Conservation (phyloP, 1,140 invertebrate genomes). For the Andricus grossulariae region DNA sequence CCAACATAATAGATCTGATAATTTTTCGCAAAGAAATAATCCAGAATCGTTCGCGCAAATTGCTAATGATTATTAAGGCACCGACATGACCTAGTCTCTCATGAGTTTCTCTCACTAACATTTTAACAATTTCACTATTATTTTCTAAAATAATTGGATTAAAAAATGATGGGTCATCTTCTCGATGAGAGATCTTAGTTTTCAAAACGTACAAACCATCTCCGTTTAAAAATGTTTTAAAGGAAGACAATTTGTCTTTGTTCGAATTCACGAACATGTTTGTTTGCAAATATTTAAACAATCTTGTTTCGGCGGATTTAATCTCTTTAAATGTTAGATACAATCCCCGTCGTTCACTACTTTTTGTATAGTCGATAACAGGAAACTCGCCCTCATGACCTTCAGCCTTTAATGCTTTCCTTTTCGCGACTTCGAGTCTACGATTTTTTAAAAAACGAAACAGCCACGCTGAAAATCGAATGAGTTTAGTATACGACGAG, state of each 20-base stretch:
- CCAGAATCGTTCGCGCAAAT: slow-evolving; percentile 53
- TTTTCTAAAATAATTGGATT: slow-evolving; percentile 58
- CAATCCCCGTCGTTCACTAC: slow-evolving; percentile 35
- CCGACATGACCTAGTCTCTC: slow-evolving; percentile 48
- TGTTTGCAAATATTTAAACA: slow-evolving; percentile 41
- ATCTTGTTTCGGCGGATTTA: slow-evolving; percentile 33
- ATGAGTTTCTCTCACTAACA: slow-evolving; percentile 53
- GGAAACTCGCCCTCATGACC: not conserved
- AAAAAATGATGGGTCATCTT: slow-evolving; percentile 49
- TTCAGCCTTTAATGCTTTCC: slow-evolving; percentile 4
- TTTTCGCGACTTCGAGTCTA: slow-evolving; percentile 15
- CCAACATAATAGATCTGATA: slow-evolving; percentile 54
- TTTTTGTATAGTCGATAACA: not conserved
- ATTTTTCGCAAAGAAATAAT: slow-evolving; percentile 48
- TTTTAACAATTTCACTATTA: slow-evolving; percentile 41
- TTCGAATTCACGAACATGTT: slow-evolving; percentile 35
- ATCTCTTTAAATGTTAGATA: slow-evolving; percentile 39
- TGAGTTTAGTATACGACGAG: slow-evolving; percentile 51
- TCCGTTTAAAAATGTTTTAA: slow-evolving; percentile 36
- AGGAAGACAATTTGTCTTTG: slow-evolving; percentile 39
- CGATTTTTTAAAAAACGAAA: slow-evolving; percentile 52
- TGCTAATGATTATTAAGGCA: slow-evolving; percentile 48
- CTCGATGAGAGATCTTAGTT: slow-evolving; percentile 51
- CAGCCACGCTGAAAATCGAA: slow-evolving; percentile 57
- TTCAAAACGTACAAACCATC: slow-evolving; percentile 54